Percentiles rank a stretch among this genome's conserved stretches.
These are phyloP conservation scores for Steinernema scapterisci DNA, from an alignment of 2,888 invertebrate genomes.

Conservation along the genomic window DNA sequence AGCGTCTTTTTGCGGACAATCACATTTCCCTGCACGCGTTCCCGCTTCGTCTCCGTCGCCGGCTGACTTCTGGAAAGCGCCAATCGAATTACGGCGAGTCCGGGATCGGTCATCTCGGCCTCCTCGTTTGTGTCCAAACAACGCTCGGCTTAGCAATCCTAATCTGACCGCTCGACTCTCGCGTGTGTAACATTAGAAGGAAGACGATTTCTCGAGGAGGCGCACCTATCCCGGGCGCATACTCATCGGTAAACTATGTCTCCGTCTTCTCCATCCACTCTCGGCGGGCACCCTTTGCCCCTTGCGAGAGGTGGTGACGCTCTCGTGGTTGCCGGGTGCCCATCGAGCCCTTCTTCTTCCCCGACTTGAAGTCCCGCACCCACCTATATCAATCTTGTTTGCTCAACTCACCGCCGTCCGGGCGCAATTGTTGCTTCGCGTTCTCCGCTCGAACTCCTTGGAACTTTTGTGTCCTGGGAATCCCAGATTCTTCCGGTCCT, in stretches of 20 bases:
- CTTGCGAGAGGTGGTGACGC: no score
- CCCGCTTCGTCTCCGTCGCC: background rate
- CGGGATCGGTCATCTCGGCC: background rate
- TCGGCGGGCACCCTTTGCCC: no score
- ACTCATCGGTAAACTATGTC: constrained; percentile 17
- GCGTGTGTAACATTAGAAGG: constrained; percentile 3
- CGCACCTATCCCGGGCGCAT: background rate
- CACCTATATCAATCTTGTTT: constrained; percentile 33
- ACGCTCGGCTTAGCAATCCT: background rate
- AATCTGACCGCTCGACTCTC: background rate
- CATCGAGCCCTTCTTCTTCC: background rate
- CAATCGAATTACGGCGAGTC: background rate
- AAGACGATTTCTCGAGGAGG: no score
- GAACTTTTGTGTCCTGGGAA: background rate
- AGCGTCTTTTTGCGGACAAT: constrained; percentile 2
- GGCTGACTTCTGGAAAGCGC: background rate
- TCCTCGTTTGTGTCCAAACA: constrained; percentile 17
- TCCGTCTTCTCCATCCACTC: background rate
- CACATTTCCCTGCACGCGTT: background rate
- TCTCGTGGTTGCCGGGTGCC: no score
- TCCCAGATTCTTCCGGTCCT: constrained; percentile 5
- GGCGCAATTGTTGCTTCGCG: constrained; percentile 17
- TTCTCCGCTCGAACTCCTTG: background rate
- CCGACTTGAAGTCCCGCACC: background rate
- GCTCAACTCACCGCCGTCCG: constrained; percentile 2